Evolutionary conservation across 2,797 vertebrate genomes (phyloP).

Genomic region (Sebastes minor): DNA sequence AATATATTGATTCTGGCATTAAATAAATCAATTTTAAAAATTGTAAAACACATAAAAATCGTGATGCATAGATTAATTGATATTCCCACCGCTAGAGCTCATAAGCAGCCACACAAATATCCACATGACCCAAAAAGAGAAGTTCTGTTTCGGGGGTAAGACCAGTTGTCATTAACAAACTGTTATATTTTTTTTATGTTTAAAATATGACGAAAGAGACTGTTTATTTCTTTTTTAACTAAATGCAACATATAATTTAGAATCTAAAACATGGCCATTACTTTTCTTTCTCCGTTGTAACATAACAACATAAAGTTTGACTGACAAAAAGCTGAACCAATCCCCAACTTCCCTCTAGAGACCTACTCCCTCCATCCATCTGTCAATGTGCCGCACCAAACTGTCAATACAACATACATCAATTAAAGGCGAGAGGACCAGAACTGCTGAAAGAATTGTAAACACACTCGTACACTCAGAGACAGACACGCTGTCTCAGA

Average conservation of each 20-base stretch:
- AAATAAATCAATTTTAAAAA: too few relatives aligned
- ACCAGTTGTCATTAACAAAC: background rate
- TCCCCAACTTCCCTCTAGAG: background rate
- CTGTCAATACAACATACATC: constrained; percentile 23
- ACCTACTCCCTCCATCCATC: background rate
- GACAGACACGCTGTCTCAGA: background rate
- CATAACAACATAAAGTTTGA: background rate
- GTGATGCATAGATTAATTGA: too few relatives aligned
- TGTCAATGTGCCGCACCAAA: constrained; percentile 10
- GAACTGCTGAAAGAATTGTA: constrained; percentile 3
- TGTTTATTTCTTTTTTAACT: background rate
- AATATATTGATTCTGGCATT: too few relatives aligned
- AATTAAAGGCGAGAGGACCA: constrained; percentile 34
- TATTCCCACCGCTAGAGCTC: too few relatives aligned
- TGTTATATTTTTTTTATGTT: background rate
- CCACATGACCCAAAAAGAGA: too few relatives aligned
- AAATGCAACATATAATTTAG: background rate
- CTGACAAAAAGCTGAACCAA: constrained; percentile 19
- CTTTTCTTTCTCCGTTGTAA: background rate
- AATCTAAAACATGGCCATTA: background rate
- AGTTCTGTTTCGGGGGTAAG: too few relatives aligned
- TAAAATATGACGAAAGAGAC: background rate
- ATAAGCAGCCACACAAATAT: too few relatives aligned
- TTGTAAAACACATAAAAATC: too few relatives aligned
- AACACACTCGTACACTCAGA: background rate